Evolutionary conservation across 2,113 vertebrate species (phyloP).

Genomic region (Nestor notabilis): DNA sequence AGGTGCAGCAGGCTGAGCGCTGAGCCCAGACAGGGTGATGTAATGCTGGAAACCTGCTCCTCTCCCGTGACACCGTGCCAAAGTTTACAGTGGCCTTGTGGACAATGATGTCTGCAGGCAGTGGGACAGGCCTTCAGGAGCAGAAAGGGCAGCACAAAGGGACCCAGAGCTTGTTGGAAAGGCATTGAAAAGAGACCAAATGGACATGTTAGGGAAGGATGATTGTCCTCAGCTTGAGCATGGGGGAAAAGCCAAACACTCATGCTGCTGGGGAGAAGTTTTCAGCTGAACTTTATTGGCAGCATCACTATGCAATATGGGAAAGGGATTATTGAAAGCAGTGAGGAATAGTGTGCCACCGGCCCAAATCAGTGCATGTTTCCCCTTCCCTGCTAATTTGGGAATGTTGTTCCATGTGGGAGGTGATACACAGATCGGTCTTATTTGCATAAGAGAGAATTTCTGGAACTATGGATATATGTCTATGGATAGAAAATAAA

Average conservation of each 20-base stretch:
- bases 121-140: background rate
- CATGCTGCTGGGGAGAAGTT: background rate
- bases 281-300: slow-evolving; percentile 28
- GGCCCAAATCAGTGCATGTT: background rate
- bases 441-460: background rate
- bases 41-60: slow-evolving; percentile 66
- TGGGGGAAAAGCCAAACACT: background rate
- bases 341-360: background rate
- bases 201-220: background rate
- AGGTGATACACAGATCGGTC: background rate
- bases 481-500: too few relatives aligned
- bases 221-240: background rate
- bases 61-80: slow-evolving; percentile 65
- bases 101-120: slow-evolving; percentile 2
- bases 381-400: background rate
- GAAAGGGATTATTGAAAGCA: background rate
- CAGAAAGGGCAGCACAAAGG: background rate
- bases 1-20: slow-evolving; percentile 43
- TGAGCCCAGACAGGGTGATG: slow-evolving; percentile 61
- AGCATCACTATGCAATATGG: background rate
- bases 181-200: background rate
- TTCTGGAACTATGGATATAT: background rate
- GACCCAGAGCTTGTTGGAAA: background rate
- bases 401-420: background rate
- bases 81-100: slow-evolving; percentile 20